phyloP scores from a whole-genome alignment of 2,888 invertebrate species.

The Ditula angustiorana region DNA sequence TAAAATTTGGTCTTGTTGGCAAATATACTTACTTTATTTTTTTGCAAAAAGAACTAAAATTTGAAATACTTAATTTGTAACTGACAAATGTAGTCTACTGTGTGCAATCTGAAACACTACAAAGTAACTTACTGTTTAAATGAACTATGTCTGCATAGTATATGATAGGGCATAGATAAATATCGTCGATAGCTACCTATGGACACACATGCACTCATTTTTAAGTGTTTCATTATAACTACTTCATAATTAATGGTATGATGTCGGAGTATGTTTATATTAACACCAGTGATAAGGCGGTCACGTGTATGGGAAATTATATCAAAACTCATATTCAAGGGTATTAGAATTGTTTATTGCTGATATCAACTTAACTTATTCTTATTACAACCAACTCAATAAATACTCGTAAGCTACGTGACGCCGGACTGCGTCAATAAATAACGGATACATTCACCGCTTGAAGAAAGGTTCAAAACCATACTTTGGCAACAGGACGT shows the following conservation, averaged over 20 bases:
- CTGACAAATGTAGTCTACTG: too few species aligned
- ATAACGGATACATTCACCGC: conserved; percentile 15
- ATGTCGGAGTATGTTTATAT: background rate
- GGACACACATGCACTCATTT: background rate
- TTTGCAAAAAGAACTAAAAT: too few species aligned
- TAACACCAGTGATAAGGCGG: conserved; percentile 8
- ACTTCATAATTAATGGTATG: background rate
- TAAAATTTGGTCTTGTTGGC: too few species aligned
- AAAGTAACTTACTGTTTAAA: too few species aligned
- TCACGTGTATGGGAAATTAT: conserved; percentile 21
- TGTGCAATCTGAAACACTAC: too few species aligned
- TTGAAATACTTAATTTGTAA: too few species aligned
- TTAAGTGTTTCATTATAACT: background rate
- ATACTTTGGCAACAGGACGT: conserved; percentile 24
- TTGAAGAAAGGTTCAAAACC: conserved; percentile 17
- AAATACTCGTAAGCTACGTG: conserved; percentile 15
- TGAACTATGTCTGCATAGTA: too few species aligned
- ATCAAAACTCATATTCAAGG: conserved; percentile 18
- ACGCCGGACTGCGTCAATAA: conserved; percentile 10
- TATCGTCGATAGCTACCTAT: background rate
- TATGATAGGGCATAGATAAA: too few species aligned
- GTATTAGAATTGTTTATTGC: conserved; percentile 24
- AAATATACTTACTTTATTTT: too few species aligned
- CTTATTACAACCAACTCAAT: conserved; percentile 25
- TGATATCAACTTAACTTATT: conserved; percentile 29